Base-by-base conservation (phyloP, 1,140 invertebrate species). In the Mactra quadrangularis region DNA sequence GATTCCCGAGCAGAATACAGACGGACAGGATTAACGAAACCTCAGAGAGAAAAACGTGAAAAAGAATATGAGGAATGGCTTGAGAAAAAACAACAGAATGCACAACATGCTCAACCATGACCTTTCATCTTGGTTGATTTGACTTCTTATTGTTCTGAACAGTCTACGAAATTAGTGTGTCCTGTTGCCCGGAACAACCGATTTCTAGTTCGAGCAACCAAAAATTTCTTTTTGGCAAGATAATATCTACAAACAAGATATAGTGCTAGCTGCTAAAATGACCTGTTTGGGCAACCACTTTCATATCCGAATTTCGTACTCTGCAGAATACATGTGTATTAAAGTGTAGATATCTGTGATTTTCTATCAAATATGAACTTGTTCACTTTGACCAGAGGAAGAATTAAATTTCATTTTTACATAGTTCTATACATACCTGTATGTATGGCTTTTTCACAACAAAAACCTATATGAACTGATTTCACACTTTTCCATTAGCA, bases 1-100 rank as follows among this genome's bases (percentile, higher is more conserved):
- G 53, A 60, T 11, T 25, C 27, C 0, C 2, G 72, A 22, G 38
- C 72, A 27, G 72, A 75, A 41, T 75, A 45, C 27, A 25, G 72
- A 11, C 29, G 72, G n/a, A 75, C 72, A 15, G 72, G 72, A 0
- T 27, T 75, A 35, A 60, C 53, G 2, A 41, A 45, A 41, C 27
- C 59, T 17, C 0, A 29, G 11, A 60, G 17, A 29, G 53, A 35
- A 2, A 15, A n/a, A 1, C 1, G 22, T 1, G 29, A 29, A 25
- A 55, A 71, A 53, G 35, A 17, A 17, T 27, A 55, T 7, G 13
- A 53, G 35, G 31, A 72, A 38, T 55, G 22, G 9, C 1, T 35
- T 19, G 50, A 38, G 11, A 55, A 35, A 35, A 47, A 72, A 19
- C 31, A 55, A 55, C 29, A 55, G 3, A 47, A 72, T 31, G 6